These are phyloP conservation scores for Musca vetustissima DNA, from an alignment of 1,140 invertebrate genomes.

Conservation along the genomic window DNA sequence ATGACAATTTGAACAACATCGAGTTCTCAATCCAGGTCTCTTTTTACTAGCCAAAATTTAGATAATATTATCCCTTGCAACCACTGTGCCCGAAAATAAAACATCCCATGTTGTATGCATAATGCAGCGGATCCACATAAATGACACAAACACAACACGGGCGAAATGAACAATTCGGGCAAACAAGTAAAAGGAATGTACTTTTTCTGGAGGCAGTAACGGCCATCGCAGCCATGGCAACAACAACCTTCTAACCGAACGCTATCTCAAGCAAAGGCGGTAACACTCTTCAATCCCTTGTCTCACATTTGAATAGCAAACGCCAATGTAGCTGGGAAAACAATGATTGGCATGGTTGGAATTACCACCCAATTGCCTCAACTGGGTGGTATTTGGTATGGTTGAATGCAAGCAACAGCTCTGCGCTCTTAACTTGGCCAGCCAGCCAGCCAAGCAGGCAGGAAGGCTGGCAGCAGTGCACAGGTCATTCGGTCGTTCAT, in stretches of 20 bases:
- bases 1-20: too few species aligned
- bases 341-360: not conserved
- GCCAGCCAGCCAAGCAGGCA: too few species aligned
- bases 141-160: constrained; percentile 16
- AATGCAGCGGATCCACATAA: constrained; percentile 12
- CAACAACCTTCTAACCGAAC: not conserved
- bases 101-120: not conserved
- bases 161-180: constrained; percentile 11
- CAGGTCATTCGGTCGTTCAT: not conserved
- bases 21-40: too few species aligned
- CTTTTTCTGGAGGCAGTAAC: not conserved
- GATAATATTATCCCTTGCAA: too few species aligned
- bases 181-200: not conserved
- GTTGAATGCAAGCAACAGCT: not conserved
- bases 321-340: not conserved
- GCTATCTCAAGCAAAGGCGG: not conserved
- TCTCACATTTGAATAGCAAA: not conserved
- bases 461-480: not conserved
- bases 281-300: not conserved
- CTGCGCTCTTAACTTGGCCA: not conserved
- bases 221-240: not conserved
- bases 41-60: too few species aligned
- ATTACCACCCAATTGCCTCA: too few species aligned
- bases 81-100: too few species aligned
- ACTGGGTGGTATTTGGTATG: constrained; percentile 14